Percentiles rank a stretch among this genome's conserved stretches.
Conservation (phyloP, 2,113 vertebrate genomes). For the Leucosticte australis region DNA sequence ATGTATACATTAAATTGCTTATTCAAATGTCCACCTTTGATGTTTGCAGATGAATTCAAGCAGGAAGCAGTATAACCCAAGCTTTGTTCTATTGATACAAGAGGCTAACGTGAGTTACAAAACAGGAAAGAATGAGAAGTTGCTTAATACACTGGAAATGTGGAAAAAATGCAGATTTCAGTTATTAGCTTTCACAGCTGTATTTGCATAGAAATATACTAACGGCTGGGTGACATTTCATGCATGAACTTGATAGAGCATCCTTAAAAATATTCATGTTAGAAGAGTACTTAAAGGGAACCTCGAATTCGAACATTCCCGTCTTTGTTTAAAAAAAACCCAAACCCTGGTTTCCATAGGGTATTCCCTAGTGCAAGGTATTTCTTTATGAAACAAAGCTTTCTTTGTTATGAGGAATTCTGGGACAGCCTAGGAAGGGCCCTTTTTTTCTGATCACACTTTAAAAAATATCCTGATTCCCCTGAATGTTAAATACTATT, state of each 20-base stretch:
- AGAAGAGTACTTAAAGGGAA: constrained; percentile 39
- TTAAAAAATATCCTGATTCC: neutral
- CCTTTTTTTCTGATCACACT: constrained; percentile 15
- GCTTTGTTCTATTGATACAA: constrained; percentile 75
- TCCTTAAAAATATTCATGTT: constrained; percentile 50
- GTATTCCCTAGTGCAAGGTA: constrained; percentile 8
- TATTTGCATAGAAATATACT: constrained; percentile 64
- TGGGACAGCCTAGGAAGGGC: neutral
- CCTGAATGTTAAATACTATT: constrained; percentile 36
- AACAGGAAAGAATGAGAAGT: constrained; percentile 20
- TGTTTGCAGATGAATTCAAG: constrained; percentile 74
- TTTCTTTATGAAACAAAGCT: constrained; percentile 40
- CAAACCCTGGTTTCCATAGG: neutral
- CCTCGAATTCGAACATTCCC: neutral
- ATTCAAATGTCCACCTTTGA: constrained; percentile 77
- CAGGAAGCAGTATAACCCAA: constrained; percentile 67
- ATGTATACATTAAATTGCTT: constrained; percentile 79
- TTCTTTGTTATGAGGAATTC: constrained; percentile 25
- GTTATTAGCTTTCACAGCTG: constrained; percentile 56
- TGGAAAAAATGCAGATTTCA: constrained; percentile 61
- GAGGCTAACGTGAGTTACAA: constrained; percentile 14
- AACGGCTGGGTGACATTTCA: constrained; percentile 44
- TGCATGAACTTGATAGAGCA: constrained; percentile 29
- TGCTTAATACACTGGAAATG: constrained; percentile 30
- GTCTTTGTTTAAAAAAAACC: neutral